A percentile compares a stretch with the other conserved stretches of the same genome.
These are phyloP conservation scores for Tyto alba DNA, from an alignment of 2,113 vertebrate genomes.

Conservation along the genomic window DNA sequence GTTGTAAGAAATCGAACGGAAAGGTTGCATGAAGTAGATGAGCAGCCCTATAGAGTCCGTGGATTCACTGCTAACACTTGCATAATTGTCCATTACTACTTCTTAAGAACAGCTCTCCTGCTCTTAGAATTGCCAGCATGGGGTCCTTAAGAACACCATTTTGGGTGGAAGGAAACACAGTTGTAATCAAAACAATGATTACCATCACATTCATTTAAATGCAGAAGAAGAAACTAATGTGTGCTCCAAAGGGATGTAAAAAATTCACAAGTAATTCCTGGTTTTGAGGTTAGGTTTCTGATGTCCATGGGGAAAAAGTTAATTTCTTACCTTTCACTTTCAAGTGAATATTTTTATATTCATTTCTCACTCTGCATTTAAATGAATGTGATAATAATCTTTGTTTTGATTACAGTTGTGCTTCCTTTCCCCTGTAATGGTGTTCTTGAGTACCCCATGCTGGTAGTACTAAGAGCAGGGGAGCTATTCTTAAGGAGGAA, in stretches of 20 bases:
- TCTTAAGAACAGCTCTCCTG: constrained; percentile 55
- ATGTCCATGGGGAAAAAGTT: constrained; percentile 68
- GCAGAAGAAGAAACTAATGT: constrained; percentile 58
- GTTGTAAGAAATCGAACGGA: neutral
- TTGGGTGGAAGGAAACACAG: constrained; percentile 58
- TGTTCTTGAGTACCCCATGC: constrained; percentile 66
- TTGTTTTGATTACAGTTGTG: constrained; percentile 64
- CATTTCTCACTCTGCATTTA: constrained; percentile 66
- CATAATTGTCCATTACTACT: constrained; percentile 62
- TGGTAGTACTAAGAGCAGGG: constrained; percentile 49
- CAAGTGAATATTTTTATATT: constrained; percentile 64
- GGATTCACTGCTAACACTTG: neutral
- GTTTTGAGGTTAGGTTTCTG: constrained; percentile 61
- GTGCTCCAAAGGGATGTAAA: constrained; percentile 39
- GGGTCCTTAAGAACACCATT: constrained; percentile 63
- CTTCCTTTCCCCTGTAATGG: constrained; percentile 58
- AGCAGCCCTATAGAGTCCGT: neutral
- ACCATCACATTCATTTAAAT: constrained; percentile 63
- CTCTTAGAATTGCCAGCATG: constrained; percentile 54
- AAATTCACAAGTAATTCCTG: constrained; percentile 51
- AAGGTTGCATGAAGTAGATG: constrained; percentile 12
- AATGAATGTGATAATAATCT: constrained; percentile 62
- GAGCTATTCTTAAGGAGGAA: constrained; percentile 55
- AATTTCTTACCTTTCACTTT: constrained; percentile 65
- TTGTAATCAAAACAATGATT: constrained; percentile 72